A percentile compares a stretch with the other conserved stretches of the same genome.
These are phyloP conservation scores for Agrilus mali DNA, from an alignment of 2,888 invertebrate species.

Conservation along the genomic window DNA sequence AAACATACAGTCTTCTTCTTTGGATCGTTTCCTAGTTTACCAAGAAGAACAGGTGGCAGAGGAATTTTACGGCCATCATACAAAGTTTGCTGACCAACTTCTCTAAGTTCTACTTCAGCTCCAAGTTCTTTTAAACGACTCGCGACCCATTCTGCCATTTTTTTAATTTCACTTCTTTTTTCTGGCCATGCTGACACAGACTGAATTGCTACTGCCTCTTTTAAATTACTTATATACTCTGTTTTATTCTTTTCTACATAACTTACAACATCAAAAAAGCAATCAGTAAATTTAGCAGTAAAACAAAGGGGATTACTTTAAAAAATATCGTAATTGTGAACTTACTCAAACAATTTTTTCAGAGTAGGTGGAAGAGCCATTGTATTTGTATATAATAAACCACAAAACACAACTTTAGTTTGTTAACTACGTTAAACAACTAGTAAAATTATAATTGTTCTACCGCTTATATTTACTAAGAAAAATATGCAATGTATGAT, in stretches of 20 bases:
- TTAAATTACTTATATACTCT: conserved; percentile 64
- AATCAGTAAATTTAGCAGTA: background rate
- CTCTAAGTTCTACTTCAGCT: conserved; percentile 54
- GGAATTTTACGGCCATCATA: conserved; percentile 59
- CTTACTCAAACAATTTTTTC: conserved; percentile 3
- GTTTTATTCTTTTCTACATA: conserved; percentile 66
- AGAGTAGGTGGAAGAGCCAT: conserved; percentile 2
- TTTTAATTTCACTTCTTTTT: conserved; percentile 62
- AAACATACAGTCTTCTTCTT: conserved; percentile 86
- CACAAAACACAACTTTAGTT: too few species aligned
- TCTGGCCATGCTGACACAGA: conserved; percentile 91
- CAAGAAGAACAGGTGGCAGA: conserved; percentile 78
- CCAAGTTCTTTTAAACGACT: conserved; percentile 57
- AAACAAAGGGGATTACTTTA: background rate
- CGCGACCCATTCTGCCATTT: conserved; percentile 78
- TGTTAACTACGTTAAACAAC: too few species aligned
- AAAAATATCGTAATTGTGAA: background rate
- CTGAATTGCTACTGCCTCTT: conserved; percentile 81
- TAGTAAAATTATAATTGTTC: too few species aligned
- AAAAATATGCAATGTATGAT: too few species aligned
- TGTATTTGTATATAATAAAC: background rate
- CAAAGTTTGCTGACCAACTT: conserved; percentile 64
- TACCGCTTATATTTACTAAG: too few species aligned
- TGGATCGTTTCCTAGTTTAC: conserved; percentile 63
- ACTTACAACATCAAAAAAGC: conserved; percentile 30